Percentiles rank a stretch among this genome's conserved stretches.
Conservation (phyloP, 2,113 vertebrate species). For the Sturnira hondurensis region DNA sequence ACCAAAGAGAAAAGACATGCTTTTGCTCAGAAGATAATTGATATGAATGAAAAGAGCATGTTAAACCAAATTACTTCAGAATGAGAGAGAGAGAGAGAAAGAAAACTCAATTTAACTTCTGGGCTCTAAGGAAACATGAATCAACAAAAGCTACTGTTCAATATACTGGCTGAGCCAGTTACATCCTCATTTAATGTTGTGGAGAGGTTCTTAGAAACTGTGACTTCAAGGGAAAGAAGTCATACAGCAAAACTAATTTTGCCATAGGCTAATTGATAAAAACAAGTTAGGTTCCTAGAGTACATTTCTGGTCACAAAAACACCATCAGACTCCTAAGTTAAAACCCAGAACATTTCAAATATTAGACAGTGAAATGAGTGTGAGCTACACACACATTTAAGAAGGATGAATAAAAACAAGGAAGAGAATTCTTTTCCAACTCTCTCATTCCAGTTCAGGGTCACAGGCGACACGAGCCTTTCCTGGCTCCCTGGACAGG, state of each 20-base stretch:
- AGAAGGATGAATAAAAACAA: neutral
- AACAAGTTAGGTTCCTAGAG: neutral
- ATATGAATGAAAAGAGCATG: neutral
- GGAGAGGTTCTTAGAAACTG: neutral
- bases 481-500: no score
- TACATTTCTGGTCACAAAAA: neutral
- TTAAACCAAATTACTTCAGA: neutral
- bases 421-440: neutral
- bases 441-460: neutral
- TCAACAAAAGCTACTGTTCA: neutral
- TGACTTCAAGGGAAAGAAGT: neutral
- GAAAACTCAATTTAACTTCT: neutral
- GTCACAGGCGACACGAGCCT: neutral
- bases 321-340: neutral
- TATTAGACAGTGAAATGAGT: neutral
- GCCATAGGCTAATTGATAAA: neutral
- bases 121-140: neutral
- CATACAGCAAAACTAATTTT: neutral
- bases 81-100: neutral
- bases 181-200: neutral
- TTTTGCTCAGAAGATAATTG: neutral
- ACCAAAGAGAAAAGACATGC: neutral
- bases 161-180: neutral
- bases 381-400: neutral
- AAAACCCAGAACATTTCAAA: neutral